Percentiles rank a stretch among this genome's conserved stretches.
Evolutionary conservation across 2,113 vertebrate genomes (phyloP).

Genomic region (Pica pica): DNA sequence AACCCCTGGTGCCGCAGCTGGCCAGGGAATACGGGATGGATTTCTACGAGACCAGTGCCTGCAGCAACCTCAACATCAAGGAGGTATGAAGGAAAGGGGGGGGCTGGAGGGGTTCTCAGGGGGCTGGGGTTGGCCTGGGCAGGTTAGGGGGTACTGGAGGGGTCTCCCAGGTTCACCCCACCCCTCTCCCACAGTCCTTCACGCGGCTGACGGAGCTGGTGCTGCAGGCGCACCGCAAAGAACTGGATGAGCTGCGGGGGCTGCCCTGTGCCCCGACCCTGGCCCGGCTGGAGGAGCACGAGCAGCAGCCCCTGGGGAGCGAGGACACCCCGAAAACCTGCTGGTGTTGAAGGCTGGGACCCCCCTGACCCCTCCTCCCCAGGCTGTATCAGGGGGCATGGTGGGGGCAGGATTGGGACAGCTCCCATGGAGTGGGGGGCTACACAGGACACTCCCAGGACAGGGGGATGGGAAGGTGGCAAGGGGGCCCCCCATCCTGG

Average conservation of each 20-base stretch:
- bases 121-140: not conserved
- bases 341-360: slow-evolving; percentile 84
- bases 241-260: slow-evolving; percentile 85
- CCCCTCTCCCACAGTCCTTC: slow-evolving; percentile 78
- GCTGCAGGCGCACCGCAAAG: slow-evolving; percentile 90
- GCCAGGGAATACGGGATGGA: slow-evolving; percentile 95
- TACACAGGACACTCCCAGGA: not conserved
- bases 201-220: slow-evolving; percentile 92
- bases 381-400: not conserved
- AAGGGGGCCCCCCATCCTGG: not conserved
- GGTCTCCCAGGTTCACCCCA: not conserved
- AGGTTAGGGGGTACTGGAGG: not conserved
- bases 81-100: slow-evolving; percentile 75
- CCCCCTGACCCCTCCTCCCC: not conserved
- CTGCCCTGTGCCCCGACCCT: slow-evolving; percentile 76
- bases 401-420: not conserved
- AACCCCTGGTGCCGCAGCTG: slow-evolving; percentile 75
- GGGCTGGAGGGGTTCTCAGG: not conserved
- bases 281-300: slow-evolving; percentile 84
- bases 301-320: slow-evolving; percentile 73
- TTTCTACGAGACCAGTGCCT: slow-evolving; percentile 99
- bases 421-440: no score
- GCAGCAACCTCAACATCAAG: slow-evolving; percentile 93
- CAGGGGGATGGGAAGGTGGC: not conserved
- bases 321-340: slow-evolving; percentile 80